phyloP scores from a whole-genome alignment of 2,113 vertebrate genomes.

The Tautogolabrus adspersus region DNA sequence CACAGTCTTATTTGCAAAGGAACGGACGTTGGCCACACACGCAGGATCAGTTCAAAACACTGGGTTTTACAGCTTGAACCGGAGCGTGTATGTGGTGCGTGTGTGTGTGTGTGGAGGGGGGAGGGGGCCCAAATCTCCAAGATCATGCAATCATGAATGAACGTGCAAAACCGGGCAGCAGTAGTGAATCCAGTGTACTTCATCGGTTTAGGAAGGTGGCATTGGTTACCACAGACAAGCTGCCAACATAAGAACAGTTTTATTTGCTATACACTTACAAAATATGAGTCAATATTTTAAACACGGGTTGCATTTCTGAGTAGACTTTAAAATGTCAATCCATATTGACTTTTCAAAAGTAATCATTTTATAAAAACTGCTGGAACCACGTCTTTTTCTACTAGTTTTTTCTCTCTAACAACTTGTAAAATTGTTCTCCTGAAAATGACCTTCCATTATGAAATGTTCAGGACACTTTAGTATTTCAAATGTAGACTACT shows the following conservation, averaged over 20 bases:
- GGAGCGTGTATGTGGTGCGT: constrained; percentile 31
- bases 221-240: constrained; percentile 1
- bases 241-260: neutral
- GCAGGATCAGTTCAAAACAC: constrained; percentile 73
- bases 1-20: constrained; percentile 77
- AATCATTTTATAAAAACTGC: neutral
- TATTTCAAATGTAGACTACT: neutral
- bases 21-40: constrained; percentile 65
- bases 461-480: too few relatives aligned
- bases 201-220: constrained; percentile 1
- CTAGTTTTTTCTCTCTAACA: too few relatives aligned
- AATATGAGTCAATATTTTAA: neutral
- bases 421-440: neutral
- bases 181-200: neutral
- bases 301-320: constrained; percentile 8
- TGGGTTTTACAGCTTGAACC: constrained; percentile 69
- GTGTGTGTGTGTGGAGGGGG: constrained; percentile 16
- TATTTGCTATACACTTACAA: neutral
- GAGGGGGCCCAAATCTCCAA: constrained; percentile 30
- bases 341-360: constrained; percentile 2
- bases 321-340: neutral
- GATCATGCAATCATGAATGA: constrained; percentile 3
- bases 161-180: constrained; percentile 32
- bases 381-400: too few relatives aligned
- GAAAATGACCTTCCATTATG: too few relatives aligned